These are phyloP conservation scores for Idaea biselata DNA, from an alignment of 2,888 invertebrate species.

Conservation along the genomic window DNA sequence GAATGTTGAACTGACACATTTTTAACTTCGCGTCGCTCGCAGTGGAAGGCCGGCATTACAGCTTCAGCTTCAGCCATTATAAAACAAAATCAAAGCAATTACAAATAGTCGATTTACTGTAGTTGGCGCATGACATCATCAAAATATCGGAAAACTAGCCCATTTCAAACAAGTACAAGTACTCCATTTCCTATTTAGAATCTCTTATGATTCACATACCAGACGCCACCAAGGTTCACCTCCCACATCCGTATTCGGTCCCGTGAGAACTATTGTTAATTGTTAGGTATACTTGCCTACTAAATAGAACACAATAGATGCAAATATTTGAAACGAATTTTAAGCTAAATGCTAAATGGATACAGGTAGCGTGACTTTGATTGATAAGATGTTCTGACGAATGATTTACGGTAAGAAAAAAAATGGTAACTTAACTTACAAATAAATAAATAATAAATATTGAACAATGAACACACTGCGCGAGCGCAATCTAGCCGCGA, in stretches of 20 bases:
- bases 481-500: no score
- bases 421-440: no score
- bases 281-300: background rate
- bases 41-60: no score
- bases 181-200: slow-evolving; percentile 18
- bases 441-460: no score
- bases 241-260: slow-evolving; percentile 38
- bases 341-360: slow-evolving; percentile 2
- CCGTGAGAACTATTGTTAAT: slow-evolving; percentile 33
- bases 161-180: background rate
- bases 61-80: no score
- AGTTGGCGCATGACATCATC: background rate
- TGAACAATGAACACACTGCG: no score
- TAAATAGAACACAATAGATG: background rate
- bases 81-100: no score
- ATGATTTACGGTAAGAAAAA: background rate
- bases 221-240: slow-evolving; percentile 34
- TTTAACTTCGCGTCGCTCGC: no score
- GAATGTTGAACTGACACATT: no score
- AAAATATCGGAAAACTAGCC: background rate
- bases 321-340: background rate
- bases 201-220: slow-evolving; percentile 30
- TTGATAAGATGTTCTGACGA: slow-evolving; percentile 8
- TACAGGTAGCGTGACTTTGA: slow-evolving; percentile 14
- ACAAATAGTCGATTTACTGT: no score